Percentiles rank a stretch among this genome's conserved stretches.
phyloP scores from a whole-genome alignment of 2,113 vertebrate genomes.

The Montifringilla adamsi region DNA sequence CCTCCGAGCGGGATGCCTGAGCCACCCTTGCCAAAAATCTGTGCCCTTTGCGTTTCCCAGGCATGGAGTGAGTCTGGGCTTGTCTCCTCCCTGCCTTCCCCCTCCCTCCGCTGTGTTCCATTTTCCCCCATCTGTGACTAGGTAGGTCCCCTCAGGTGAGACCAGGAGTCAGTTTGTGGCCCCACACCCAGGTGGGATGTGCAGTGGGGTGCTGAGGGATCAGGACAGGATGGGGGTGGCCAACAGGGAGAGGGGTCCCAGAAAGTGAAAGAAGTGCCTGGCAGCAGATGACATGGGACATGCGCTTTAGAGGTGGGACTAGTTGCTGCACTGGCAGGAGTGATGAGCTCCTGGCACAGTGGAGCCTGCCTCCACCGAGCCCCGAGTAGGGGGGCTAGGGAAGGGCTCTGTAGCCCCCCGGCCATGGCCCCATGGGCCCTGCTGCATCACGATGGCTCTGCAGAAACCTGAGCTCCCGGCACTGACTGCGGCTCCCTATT shows the following conservation, averaged over 20 bases:
- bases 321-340: not conserved
- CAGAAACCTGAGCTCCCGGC: slow-evolving; percentile 47
- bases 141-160: not conserved
- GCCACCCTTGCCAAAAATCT: slow-evolving; percentile 16
- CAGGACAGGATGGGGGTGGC: not conserved
- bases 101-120: not conserved
- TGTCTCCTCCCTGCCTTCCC: not conserved
- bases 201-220: too few species aligned
- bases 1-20: not conserved
- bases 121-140: rapidly evolving
- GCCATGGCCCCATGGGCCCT: rapidly evolving
- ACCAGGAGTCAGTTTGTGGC: not conserved
- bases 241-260: too few species aligned
- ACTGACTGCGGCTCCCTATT: slow-evolving; percentile 28
- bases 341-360: rapidly evolving
- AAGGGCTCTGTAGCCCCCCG: not conserved
- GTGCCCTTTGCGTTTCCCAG: not conserved
- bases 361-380: rapidly evolving
- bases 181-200: not conserved
- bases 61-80: not conserved
- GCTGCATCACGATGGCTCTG: slow-evolving; percentile 35
- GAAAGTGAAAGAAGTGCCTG: not conserved
- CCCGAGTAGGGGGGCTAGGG: rapidly evolving
- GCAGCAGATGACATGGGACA: not conserved
- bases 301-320: not conserved